phyloP scores from a whole-genome alignment of 2,888 invertebrate species.

The Tortrix viridana region DNA sequence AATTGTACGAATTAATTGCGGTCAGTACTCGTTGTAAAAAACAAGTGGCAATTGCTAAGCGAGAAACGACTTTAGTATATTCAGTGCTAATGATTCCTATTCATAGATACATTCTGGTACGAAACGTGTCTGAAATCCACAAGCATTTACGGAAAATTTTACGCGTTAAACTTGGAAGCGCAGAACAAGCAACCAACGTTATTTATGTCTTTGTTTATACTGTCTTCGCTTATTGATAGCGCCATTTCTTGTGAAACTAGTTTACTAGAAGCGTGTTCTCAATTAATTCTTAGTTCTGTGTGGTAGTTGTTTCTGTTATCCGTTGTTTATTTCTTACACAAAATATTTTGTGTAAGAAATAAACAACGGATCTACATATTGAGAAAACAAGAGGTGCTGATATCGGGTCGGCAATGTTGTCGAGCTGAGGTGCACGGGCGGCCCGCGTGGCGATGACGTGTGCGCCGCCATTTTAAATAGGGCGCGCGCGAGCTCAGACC shows the following conservation, averaged over 20 bases:
- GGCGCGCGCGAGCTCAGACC: constrained; percentile 83
- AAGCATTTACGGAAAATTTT: constrained; percentile 45
- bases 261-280: constrained; percentile 1
- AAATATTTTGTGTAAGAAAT: no score
- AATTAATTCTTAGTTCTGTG: constrained; percentile 10
- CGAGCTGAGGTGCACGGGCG: constrained; percentile 74
- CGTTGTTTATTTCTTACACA: constrained; percentile 19
- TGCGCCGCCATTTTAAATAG: constrained; percentile 79
- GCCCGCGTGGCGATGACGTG: constrained; percentile 79
- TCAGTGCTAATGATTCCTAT: constrained; percentile 3
- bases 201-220: constrained; percentile 20
- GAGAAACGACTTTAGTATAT: no score
- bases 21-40: constrained; percentile 26
- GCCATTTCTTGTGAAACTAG: background rate
- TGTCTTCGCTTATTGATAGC: constrained; percentile 6
- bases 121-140: constrained; percentile 35
- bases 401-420: constrained; percentile 68
- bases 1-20: constrained; percentile 61
- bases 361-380: constrained; percentile 44
- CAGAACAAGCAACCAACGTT: constrained; percentile 8
- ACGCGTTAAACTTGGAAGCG: constrained; percentile 46
- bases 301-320: constrained; percentile 12
- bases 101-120: background rate
- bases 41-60: background rate
- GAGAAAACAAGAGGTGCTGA: constrained; percentile 64